phyloP scores from a whole-genome alignment of 2,888 invertebrate genomes.

The Agrilus cyanescens region DNA sequence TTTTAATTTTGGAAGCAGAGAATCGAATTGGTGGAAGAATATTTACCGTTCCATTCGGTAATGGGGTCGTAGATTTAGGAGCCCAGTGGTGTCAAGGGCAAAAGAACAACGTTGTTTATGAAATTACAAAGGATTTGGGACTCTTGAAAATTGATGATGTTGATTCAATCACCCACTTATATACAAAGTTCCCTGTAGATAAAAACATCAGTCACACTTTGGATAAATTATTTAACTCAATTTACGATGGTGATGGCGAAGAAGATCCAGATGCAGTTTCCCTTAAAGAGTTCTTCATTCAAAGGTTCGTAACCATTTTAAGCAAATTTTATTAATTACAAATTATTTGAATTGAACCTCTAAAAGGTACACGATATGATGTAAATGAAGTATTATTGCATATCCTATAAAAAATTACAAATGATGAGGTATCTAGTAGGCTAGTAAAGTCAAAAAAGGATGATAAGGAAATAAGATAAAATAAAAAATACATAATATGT shows the following conservation, averaged over 20 bases:
- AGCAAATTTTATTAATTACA: too few species aligned
- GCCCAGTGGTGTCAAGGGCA: conserved; percentile 30
- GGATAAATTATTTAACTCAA: conserved; percentile 7
- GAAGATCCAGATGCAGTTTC: conserved; percentile 10
- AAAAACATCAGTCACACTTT: conserved; percentile 4
- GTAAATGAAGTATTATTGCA: too few species aligned
- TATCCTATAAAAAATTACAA: too few species aligned
- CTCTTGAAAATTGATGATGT: conserved; percentile 19
- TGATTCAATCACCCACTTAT: background rate
- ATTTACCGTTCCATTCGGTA: conserved; percentile 19
- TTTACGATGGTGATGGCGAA: conserved; percentile 10
- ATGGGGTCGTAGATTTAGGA: conserved; percentile 24
- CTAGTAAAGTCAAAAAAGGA: too few species aligned
- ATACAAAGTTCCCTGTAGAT: conserved; percentile 2
- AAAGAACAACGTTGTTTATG: conserved; percentile 25
- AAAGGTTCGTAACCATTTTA: background rate
- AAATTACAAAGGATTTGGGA: conserved; percentile 25
- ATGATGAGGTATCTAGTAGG: too few species aligned
- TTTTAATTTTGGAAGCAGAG: conserved; percentile 35
- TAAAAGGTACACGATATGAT: too few species aligned
- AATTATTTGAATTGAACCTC: too few species aligned
- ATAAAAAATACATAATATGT: too few species aligned
- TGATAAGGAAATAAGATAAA: too few species aligned
- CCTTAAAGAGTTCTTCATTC: conserved; percentile 13
- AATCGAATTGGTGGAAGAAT: conserved; percentile 28